These are phyloP conservation scores for Stenichneumon culpator DNA, from an alignment of 2,888 invertebrate genomes.

Conservation along the genomic window DNA sequence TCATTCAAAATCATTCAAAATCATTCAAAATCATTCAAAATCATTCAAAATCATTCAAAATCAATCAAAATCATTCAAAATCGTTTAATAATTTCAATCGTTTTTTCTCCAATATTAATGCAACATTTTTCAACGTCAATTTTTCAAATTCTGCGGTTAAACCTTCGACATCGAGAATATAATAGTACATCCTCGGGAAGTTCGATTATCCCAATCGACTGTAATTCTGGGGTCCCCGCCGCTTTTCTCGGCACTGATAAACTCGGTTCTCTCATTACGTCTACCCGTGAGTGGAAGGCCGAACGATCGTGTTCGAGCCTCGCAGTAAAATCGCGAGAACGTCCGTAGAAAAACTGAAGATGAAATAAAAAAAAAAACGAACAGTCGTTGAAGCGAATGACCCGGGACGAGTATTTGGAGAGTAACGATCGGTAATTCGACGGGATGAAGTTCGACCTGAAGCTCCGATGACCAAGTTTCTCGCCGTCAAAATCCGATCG, in stretches of 20 bases:
- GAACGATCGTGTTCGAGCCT: constrained; percentile 10
- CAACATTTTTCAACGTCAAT: background rate
- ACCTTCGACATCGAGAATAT: background rate
- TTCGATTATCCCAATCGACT: constrained; percentile 30
- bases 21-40: too few relatives aligned
- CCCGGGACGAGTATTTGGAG: constrained; percentile 19
- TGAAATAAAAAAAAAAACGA: constrained; percentile 25
- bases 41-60: too few relatives aligned
- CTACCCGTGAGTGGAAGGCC: constrained; percentile 1
- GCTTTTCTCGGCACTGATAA: background rate
- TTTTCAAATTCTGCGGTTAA: background rate
- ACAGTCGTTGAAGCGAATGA: constrained; percentile 11
- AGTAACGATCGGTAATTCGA: constrained; percentile 65
- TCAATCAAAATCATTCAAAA: too few relatives aligned
- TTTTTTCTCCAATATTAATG: too few relatives aligned
- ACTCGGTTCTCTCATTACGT: background rate
- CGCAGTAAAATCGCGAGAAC: constrained; percentile 44
- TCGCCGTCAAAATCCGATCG: constrained; percentile 8
- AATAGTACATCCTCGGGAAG: background rate
- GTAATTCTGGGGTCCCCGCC: background rate
- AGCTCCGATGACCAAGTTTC: constrained; percentile 39
- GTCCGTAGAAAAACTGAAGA: constrained; percentile 10
- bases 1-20: too few relatives aligned
- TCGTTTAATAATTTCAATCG: too few relatives aligned
- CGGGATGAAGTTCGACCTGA: constrained; percentile 32